Base-by-base conservation (phyloP, 2,888 invertebrate species). In the Orgyia antiqua region DNA sequence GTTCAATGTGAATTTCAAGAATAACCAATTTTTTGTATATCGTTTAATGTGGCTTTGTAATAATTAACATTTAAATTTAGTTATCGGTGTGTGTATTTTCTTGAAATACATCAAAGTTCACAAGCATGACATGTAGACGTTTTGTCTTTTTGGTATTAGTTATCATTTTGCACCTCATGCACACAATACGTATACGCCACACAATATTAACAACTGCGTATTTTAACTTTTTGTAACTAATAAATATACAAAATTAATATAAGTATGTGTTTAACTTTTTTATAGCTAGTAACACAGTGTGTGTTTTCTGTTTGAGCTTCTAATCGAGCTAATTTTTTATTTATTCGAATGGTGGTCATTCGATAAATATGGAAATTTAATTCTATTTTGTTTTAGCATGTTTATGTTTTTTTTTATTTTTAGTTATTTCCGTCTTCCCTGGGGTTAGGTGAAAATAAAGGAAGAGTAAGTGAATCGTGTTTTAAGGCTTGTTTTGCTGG, bases 401-500 rank as follows among this genome's bases (percentile, higher is more conserved):
- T 62, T 68, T 65, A 63, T 55, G 52, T 58, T 56, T 68, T 67
- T 15, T 73, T 69, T 72, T 72, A 66, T 71, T 83, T 82, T 80
- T 82, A 79, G 82, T 83, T 86, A 65, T 76, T 84, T 75, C 77
- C 65, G 61, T 65, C 76, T 71, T 68, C 61, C 61, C 68, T 63
- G 70, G 73, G 76, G 59, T 69, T 75, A 65, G 75, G 75, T 76
- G 76, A 64, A 68, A 77, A 64, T 73, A 74, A 75, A 58, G 42
- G 39, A 58, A 76, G 69, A 75, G 84, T 86, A 84, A 86, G 84
- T 84, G 63, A 53, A 51, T 57, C 58, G 61, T 58, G 53, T 59
- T 68, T 63, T 66, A 63, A 51, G 57, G 63, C 77, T 76, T 69
- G 69, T 72, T n/a, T 68, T 75, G 75, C 71, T 71, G 66, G 53